Percentiles rank a stretch among this genome's conserved stretches.
Evolutionary conservation across 2,888 invertebrate genomes (phyloP).

Genomic region (Mechanitis mazaeus): DNA sequence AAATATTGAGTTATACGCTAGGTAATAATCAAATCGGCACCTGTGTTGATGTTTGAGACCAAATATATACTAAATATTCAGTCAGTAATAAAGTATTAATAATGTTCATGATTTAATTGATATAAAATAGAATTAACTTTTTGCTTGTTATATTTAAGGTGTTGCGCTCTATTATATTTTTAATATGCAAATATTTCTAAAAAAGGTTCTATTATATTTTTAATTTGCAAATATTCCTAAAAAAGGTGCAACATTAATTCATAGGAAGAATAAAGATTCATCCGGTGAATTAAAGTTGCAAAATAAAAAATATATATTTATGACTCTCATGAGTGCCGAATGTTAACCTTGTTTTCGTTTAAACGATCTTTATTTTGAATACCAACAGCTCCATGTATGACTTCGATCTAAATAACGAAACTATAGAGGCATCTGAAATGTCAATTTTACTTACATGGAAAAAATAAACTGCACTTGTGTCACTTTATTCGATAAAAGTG

Average conservation of each 20-base stretch:
- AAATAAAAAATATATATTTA: constrained; percentile 20
- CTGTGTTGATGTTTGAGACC: too few species aligned
- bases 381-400: constrained; percentile 2
- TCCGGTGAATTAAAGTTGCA: constrained; percentile 17
- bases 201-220: background rate
- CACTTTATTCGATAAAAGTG: background rate
- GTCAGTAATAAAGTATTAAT: too few species aligned
- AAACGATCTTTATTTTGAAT: constrained; percentile 9
- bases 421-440: background rate
- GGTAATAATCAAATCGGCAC: too few species aligned
- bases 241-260: background rate
- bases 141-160: too few species aligned
- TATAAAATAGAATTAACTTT: too few species aligned
- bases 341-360: constrained; percentile 19
- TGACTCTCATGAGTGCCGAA: constrained; percentile 12
- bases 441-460: background rate
- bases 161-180: too few species aligned
- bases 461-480: background rate
- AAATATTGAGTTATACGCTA: too few species aligned
- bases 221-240: background rate
- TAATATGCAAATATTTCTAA: constrained; percentile 4
- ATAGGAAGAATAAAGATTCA: background rate
- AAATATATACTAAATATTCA: too few species aligned
- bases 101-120: too few species aligned
- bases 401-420: background rate